Evolutionary conservation across 2,113 vertebrate species (phyloP), one percentile per base, ranked within the genome.

Genomic region (Progne subis): DNA sequence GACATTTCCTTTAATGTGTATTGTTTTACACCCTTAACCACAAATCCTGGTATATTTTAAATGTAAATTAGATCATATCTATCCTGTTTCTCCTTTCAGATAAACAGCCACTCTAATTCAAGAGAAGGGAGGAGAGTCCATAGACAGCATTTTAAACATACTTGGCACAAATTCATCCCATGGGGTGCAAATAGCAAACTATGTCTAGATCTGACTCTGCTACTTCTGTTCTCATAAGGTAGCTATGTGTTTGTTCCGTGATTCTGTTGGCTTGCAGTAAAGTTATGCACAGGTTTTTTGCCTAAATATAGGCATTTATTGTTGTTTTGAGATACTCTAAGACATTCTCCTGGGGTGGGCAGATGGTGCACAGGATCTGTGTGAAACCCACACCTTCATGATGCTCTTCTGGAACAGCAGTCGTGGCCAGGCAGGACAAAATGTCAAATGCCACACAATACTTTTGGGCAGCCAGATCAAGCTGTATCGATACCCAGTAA

Each of bases 11-110:
- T 96, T 94, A 92, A 95, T 82, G 84, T 85, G 75, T 41, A 95
- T 96, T 91, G 53, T 91, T 97, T 95, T 93, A 95, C 68, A 91
- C 69, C 65, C 92, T 96, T 96, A 95, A 89, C 68, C 81, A 93
- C 80, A 95, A 95, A 95, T 92, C 79, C 90, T 70, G 32, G 46
- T 94, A 77, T 90, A 79, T 95, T 94, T 96, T 78, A 93, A 94
- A 94, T 93, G 81, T 82, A 95, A 92, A 95, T 92, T 77, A 90
- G 88, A 84, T 84, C 18, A 44, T 69, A 81, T 90, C 82, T 87
- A 83, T 86, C 61, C 37, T 61, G 18, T 81, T 92, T 89, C n/a
- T 63, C 28, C 46, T 91, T 92, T 93, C 77, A 92, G 65, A 94
- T 67, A 90, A 94, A 93, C 23, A 88, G 52, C 65, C 57, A 57